Conservation (phyloP, 2,113 vertebrate genomes). For the Tympanuchus pallidicinctus region DNA sequence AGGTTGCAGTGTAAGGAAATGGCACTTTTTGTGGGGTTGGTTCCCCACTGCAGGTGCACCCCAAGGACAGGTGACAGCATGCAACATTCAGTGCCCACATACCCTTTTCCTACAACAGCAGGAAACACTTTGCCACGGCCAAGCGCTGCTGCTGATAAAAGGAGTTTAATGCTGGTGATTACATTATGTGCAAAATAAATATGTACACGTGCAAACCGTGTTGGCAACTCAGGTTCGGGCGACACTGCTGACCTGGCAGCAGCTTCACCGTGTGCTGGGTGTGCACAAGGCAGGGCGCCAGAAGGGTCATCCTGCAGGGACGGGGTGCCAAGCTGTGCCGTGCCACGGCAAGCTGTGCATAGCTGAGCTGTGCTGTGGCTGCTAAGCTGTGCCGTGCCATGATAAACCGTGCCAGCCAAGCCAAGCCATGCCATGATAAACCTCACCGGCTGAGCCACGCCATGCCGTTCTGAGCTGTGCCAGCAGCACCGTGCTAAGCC, state of each 20-base stretch:
- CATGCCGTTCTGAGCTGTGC: neutral
- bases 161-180: rapidly evolving
- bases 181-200: rapidly evolving
- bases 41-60: neutral
- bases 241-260: neutral
- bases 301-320: neutral
- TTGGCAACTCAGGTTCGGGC: rapidly evolving
- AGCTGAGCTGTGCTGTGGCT: neutral
- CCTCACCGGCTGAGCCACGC: neutral
- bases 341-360: neutral
- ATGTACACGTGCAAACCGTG: rapidly evolving
- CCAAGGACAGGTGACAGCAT: rapidly evolving
- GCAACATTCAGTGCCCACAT: rapidly evolving
- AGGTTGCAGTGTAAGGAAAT: neutral
- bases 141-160: rapidly evolving
- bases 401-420: neutral
- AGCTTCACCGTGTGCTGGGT: neutral
- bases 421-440: neutral
- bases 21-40: neutral
- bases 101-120: neutral
- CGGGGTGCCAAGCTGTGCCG: neutral
- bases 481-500: too few species aligned
- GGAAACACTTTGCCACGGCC: rapidly evolving
- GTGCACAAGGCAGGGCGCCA: neutral
- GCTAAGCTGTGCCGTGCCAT: neutral